phyloP scores from a whole-genome alignment of 2,113 vertebrate genomes.

The Centropus bengalensis region DNA sequence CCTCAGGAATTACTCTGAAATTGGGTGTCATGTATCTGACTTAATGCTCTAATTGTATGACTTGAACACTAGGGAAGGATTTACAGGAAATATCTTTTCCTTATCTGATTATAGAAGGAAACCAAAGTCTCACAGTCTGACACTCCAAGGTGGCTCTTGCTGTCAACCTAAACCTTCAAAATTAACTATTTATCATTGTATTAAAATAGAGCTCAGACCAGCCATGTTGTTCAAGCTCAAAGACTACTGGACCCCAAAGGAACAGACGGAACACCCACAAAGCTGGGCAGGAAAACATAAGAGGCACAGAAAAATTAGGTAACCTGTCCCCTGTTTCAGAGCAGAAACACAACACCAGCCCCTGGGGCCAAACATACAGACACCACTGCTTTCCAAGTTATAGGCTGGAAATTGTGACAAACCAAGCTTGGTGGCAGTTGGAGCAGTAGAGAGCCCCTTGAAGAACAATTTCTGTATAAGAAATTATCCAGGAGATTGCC shows the following conservation, averaged over 20 bases:
- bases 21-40: conserved; percentile 55
- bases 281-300: background rate
- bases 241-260: background rate
- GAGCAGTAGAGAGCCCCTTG: background rate
- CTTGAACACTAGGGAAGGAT: background rate
- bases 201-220: background rate
- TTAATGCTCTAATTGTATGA: conserved; percentile 40
- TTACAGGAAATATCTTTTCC: conserved; percentile 62
- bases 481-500: conserved; percentile 5
- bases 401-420: background rate
- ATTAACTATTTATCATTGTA: conserved; percentile 54
- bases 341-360: background rate
- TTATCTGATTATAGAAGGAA: conserved; percentile 56
- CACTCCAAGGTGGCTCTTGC: conserved; percentile 43
- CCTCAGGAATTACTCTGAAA: conserved; percentile 37
- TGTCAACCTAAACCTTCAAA: conserved; percentile 26
- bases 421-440: background rate
- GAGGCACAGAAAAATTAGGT: background rate
- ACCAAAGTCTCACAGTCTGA: background rate
- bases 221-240: background rate
- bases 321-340: background rate
- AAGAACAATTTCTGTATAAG: background rate
- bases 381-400: background rate
- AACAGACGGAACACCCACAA: background rate
- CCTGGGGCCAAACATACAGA: background rate